A percentile compares a stretch with the other conserved stretches of the same genome.
These are phyloP conservation scores for Vanessa cardui DNA, from an alignment of 2,888 invertebrate species.

Conservation along the genomic window DNA sequence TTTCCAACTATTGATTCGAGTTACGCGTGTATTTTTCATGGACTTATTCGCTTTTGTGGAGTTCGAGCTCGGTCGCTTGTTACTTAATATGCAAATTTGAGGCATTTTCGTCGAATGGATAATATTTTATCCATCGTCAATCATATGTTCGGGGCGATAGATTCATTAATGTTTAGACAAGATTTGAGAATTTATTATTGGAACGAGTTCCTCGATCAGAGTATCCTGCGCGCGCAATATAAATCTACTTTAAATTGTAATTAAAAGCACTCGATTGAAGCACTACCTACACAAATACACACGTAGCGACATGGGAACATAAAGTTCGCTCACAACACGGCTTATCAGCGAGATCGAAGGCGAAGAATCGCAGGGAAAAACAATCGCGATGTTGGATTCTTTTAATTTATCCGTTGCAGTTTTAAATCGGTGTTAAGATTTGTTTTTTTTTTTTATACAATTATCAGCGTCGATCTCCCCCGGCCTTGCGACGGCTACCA, in stretches of 20 bases:
- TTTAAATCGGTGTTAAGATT: constrained; percentile 80
- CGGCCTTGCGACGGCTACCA: constrained; percentile 13
- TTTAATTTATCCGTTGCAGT: constrained; percentile 77
- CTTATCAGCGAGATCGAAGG: constrained; percentile 68
- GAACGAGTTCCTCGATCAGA: not conserved
- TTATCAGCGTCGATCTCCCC: constrained; percentile 36
- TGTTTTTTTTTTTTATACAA: constrained; percentile 7
- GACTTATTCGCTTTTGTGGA: not conserved
- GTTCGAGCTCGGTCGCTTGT: constrained; percentile 10
- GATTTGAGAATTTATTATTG: not conserved
- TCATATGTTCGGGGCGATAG: not conserved
- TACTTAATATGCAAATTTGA: constrained; percentile 11
- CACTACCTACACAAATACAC: constrained; percentile 65
- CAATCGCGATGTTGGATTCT: constrained; percentile 64
- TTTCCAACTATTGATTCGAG: constrained; percentile 43
- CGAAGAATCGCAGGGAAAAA: constrained; percentile 66
- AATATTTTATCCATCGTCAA: not conserved
- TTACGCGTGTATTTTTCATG: constrained; percentile 20
- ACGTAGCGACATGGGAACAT: constrained; percentile 61
- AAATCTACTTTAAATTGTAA: constrained; percentile 48
- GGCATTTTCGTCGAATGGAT: not conserved
- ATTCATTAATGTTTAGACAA: not conserved
- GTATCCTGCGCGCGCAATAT: not conserved
- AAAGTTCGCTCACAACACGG: constrained; percentile 71
- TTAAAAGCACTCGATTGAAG: constrained; percentile 54